A percentile compares a stretch with the other conserved stretches of the same genome.
Conservation (phyloP, 2,888 invertebrate species). For the Aricia artaxerxes region DNA sequence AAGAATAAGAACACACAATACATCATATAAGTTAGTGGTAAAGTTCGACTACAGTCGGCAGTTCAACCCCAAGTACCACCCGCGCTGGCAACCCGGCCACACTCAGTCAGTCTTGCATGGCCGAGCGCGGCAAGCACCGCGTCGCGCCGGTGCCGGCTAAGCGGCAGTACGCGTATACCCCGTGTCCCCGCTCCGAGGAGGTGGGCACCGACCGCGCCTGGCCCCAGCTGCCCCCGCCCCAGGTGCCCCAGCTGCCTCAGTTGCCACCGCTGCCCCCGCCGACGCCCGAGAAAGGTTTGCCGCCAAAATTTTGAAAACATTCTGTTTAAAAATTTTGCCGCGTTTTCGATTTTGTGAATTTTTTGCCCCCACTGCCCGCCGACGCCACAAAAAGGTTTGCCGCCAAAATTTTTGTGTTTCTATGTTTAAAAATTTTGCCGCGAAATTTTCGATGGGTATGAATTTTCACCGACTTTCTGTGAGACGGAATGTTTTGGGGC, state of each 20-base stretch:
- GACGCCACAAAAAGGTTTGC: constrained; percentile 37
- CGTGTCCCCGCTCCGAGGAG: constrained; percentile 77
- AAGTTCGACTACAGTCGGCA: too few species aligned
- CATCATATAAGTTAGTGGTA: too few species aligned
- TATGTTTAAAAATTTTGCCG: neutral
- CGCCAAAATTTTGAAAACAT: constrained; percentile 42
- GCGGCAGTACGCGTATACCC: constrained; percentile 74
- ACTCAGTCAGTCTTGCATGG: constrained; percentile 74
- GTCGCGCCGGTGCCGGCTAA: constrained; percentile 76
- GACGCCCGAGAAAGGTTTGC: constrained; percentile 37
- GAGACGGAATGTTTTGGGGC: too few species aligned
- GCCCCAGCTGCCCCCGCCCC: constrained; percentile 40
- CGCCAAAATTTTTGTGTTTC: constrained; percentile 42
- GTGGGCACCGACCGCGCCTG: constrained; percentile 71
- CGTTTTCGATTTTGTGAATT: neutral
- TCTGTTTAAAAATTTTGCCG: neutral
- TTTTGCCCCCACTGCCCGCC: constrained; percentile 49
- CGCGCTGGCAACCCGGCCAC: constrained; percentile 48
- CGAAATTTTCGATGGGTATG: neutral
- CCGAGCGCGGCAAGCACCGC: constrained; percentile 74
- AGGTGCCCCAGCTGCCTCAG: constrained; percentile 45
- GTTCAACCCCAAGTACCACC: neutral
- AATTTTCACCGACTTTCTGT: too few species aligned
- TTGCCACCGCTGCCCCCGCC: constrained; percentile 53
- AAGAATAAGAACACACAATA: too few species aligned